A percentile compares a stretch with the other conserved stretches of the same genome.
Conservation (phyloP, 2,113 vertebrate species). For the Synchiropus splendidus region DNA sequence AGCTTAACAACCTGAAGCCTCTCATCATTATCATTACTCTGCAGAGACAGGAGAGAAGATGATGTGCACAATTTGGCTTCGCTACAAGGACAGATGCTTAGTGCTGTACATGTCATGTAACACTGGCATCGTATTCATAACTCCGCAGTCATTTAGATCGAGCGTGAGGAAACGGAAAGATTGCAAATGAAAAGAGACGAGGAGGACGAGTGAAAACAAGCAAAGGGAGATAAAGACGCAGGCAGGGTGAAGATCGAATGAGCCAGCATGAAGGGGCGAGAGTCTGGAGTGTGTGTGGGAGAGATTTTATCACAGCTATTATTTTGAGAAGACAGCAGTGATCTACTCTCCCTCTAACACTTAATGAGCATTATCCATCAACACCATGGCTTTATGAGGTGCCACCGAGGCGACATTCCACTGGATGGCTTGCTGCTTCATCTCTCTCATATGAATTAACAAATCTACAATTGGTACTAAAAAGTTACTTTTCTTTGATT, state of each 20-base stretch:
- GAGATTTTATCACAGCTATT: constrained; percentile 49
- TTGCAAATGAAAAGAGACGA: constrained; percentile 1
- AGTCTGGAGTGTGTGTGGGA: constrained; percentile 10
- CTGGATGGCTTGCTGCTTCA: constrained; percentile 41
- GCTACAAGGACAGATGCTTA: not conserved
- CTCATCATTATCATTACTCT: constrained; percentile 99
- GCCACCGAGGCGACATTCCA: constrained; percentile 51
- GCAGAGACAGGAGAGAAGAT: constrained; percentile 25
- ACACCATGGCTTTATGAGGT: constrained; percentile 44
- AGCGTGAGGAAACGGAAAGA: not conserved
- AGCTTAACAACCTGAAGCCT: constrained; percentile 96
- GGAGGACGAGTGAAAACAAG: constrained; percentile 2
- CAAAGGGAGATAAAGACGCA: constrained; percentile 1
- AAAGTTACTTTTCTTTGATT: too few species aligned
- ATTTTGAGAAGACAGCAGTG: constrained; percentile 45
- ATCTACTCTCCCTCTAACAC: constrained; percentile 41
- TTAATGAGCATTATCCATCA: constrained; percentile 59
- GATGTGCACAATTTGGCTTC: constrained; percentile 13
- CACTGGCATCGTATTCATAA: too few species aligned
- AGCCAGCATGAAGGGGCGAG: not conserved
- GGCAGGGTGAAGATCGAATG: constrained; percentile 6
- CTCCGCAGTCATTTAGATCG: too few species aligned
- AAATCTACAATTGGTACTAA: too few species aligned
- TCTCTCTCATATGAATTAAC: constrained; percentile 34
- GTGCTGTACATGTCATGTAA: too few species aligned